These are phyloP conservation scores for Oryzias celebensis DNA, from an alignment of 2,113 vertebrate genomes.

Conservation along the genomic window DNA sequence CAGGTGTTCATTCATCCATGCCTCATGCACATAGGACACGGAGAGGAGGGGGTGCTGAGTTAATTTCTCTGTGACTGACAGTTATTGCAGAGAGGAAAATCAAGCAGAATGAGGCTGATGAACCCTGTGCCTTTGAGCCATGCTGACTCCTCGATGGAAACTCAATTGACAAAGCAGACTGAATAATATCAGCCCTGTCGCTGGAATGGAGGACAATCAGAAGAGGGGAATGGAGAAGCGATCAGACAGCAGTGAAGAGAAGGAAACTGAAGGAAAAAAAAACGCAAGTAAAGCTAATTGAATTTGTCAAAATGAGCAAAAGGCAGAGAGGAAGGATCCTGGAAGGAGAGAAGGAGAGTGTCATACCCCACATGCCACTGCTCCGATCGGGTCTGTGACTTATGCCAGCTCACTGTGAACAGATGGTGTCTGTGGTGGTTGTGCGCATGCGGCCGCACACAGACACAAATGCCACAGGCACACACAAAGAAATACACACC, in stretches of 20 bases:
- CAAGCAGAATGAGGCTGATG: conserved; percentile 19
- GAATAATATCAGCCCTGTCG: conserved; percentile 20
- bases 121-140: conserved; percentile 42
- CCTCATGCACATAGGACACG: conserved; percentile 4
- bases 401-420: conserved; percentile 64
- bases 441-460: conserved; percentile 25
- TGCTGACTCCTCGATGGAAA: conserved; percentile 36
- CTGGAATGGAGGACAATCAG: conserved; percentile 24
- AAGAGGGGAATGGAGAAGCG: conserved; percentile 1
- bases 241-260: conserved; percentile 5
- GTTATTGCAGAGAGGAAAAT: conserved; percentile 21
- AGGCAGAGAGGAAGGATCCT: conserved; percentile 23
- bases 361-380: conserved; percentile 62
- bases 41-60: conserved; percentile 1
- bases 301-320: conserved; percentile 37
- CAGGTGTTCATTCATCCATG: conserved; percentile 1
- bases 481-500: conserved; percentile 25
- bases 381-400: conserved; percentile 68
- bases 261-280: neutral
- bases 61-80: conserved; percentile 54
- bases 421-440: conserved; percentile 70
- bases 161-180: conserved; percentile 55
- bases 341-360: conserved; percentile 23
- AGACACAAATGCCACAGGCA: neutral
- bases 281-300: conserved; percentile 20